Evolutionary conservation across 2,797 vertebrate genomes (phyloP).

Genomic region (Schizopygopsis pylzovi): DNA sequence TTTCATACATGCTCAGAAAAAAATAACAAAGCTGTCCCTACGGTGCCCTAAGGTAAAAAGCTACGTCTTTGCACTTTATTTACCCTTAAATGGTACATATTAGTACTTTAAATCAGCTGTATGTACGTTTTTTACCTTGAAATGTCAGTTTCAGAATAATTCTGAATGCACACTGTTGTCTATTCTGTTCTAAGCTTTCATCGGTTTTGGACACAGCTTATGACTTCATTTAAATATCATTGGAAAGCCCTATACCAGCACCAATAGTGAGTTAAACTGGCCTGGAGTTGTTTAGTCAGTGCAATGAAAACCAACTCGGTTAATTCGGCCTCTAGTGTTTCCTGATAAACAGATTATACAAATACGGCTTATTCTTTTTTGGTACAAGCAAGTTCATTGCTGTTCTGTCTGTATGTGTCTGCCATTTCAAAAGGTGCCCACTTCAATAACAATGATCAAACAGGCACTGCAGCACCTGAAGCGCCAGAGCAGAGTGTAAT

Average conservation of each 20-base stretch:
- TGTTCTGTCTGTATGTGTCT: conserved; percentile 15
- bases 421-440: conserved; percentile 54
- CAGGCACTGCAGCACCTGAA: conserved; percentile 56
- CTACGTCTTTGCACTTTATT: background rate
- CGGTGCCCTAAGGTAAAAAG: background rate
- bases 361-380: conserved; percentile 24
- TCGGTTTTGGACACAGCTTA: background rate
- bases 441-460: conserved; percentile 55
- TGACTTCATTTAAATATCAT: background rate
- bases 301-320: background rate
- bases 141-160: background rate
- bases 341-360: background rate
- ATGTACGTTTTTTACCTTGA: background rate
- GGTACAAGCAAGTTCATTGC: background rate
- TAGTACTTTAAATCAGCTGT: background rate
- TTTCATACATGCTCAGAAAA: background rate
- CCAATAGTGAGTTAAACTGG: background rate
- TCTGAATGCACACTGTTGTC: background rate
- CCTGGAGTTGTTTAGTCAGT: background rate
- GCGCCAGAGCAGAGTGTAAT: conserved; percentile 56
- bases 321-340: background rate
- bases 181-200: background rate
- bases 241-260: background rate
- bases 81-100: background rate
- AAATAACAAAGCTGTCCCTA: background rate